Percentiles rank a stretch among this genome's conserved stretches.
Evolutionary conservation across 1,140 invertebrate genomes (phyloP).

Genomic region (Armadillidium nasatum): DNA sequence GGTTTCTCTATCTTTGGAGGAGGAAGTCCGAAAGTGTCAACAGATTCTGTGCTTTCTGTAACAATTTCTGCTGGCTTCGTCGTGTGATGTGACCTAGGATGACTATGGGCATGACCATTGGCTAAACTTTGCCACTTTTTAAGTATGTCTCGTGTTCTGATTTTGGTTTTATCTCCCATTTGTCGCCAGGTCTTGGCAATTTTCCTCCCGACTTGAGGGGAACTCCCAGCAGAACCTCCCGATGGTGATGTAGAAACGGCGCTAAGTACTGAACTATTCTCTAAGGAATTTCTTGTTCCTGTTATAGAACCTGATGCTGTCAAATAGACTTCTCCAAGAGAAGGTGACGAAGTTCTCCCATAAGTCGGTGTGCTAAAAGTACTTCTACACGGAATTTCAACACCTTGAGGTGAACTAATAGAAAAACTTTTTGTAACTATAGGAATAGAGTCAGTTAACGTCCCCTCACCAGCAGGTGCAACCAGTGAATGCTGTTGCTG

Average conservation of each 20-base stretch:
- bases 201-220: conserved; percentile 38
- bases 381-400: neutral
- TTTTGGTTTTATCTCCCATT: conserved; percentile 39
- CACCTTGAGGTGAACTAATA: neutral
- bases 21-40: conserved; percentile 7
- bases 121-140: conserved; percentile 43
- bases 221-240: conserved; percentile 26
- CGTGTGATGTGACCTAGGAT: conserved; percentile 32
- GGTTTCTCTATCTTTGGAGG: conserved; percentile 29
- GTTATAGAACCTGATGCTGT: neutral
- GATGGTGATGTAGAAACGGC: conserved; percentile 3
- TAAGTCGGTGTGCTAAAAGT: neutral
- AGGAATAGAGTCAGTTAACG: neutral
- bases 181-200: conserved; percentile 42
- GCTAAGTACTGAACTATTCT: conserved; percentile 9
- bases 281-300: neutral
- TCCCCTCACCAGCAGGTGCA: neutral
- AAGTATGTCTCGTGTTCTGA: conserved; percentile 40
- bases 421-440: neutral
- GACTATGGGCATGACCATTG: conserved; percentile 37
- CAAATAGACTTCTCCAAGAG: neutral
- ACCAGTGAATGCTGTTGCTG: neutral
- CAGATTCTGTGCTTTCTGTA: conserved; percentile 37
- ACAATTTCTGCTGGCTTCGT: conserved; percentile 29
- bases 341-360: neutral